A percentile compares a stretch with the other conserved stretches of the same genome.
These are phyloP conservation scores for Scolopax bukidnonensis DNA, from an alignment of 2,797 vertebrate species.

Conservation along the genomic window DNA sequence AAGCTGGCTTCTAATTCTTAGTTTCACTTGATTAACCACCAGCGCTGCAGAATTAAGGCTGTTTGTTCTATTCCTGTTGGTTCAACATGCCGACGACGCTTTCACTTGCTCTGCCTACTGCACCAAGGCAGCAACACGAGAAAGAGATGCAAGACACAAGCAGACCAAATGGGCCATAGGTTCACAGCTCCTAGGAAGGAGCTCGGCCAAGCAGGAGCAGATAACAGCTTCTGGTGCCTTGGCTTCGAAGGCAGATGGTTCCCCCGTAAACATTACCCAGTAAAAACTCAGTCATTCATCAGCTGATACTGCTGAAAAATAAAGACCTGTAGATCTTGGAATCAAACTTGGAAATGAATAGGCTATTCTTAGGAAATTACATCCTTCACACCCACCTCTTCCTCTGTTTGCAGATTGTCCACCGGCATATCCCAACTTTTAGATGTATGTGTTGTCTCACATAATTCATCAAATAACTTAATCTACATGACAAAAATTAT, in stretches of 20 bases:
- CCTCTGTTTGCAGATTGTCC: background rate
- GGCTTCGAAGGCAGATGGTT: background rate
- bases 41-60: background rate
- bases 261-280: background rate
- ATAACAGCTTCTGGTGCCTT: background rate
- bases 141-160: background rate
- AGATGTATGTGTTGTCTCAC: background rate
- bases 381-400: background rate
- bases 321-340: background rate
- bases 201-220: background rate
- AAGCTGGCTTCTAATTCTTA: background rate
- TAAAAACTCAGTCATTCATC: background rate
- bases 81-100: background rate
- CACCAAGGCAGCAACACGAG: rapidly evolving
- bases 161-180: background rate
- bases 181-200: background rate
- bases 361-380: background rate
- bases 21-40: background rate
- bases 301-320: background rate
- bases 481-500: conserved; percentile 43
- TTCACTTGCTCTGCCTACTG: background rate
- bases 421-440: background rate
- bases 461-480: conserved; percentile 1
- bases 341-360: background rate
- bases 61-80: background rate